Conservation (phyloP, 1,140 invertebrate genomes). For the Danaus plexippus region DNA sequence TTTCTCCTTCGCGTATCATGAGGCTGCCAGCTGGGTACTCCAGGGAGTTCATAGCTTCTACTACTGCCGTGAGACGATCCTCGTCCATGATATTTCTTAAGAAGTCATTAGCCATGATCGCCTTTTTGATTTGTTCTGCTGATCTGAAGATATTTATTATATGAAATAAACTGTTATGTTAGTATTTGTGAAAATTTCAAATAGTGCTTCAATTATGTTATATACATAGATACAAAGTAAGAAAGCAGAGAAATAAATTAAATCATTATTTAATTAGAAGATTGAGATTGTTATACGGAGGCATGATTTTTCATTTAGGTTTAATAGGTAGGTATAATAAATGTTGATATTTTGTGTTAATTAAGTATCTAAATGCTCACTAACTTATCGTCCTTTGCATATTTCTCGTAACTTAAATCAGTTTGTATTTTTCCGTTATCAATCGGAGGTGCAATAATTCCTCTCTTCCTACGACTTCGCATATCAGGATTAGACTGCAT, state of each 20-base stretch:
- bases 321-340: too few relatives aligned
- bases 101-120: slow-evolving; percentile 91
- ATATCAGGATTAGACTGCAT: slow-evolving; percentile 41
- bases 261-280: too few relatives aligned
- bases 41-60: slow-evolving; percentile 92
- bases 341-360: too few relatives aligned
- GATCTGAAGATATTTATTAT: slow-evolving; percentile 44
- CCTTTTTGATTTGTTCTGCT: slow-evolving; percentile 70
- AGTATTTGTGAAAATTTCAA: too few relatives aligned
- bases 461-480: slow-evolving; percentile 39
- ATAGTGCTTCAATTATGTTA: too few relatives aligned
- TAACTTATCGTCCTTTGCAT: slow-evolving; percentile 61
- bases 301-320: too few relatives aligned
- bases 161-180: too few relatives aligned
- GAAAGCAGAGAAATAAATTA: too few relatives aligned
- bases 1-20: slow-evolving; percentile 91
- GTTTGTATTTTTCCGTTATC: slow-evolving; percentile 35
- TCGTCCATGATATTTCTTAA: slow-evolving; percentile 90
- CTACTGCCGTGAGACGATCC: slow-evolving; percentile 75
- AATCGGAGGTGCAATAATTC: slow-evolving; percentile 46
- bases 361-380: slow-evolving; percentile 74
- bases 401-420: slow-evolving; percentile 61
- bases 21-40: slow-evolving; percentile 80
- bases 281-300: too few relatives aligned
- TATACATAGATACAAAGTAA: too few relatives aligned